A percentile compares a stretch with the other conserved stretches of the same genome.
Conservation (phyloP, 2,113 vertebrate genomes). For the Lampris megalopsis region DNA sequence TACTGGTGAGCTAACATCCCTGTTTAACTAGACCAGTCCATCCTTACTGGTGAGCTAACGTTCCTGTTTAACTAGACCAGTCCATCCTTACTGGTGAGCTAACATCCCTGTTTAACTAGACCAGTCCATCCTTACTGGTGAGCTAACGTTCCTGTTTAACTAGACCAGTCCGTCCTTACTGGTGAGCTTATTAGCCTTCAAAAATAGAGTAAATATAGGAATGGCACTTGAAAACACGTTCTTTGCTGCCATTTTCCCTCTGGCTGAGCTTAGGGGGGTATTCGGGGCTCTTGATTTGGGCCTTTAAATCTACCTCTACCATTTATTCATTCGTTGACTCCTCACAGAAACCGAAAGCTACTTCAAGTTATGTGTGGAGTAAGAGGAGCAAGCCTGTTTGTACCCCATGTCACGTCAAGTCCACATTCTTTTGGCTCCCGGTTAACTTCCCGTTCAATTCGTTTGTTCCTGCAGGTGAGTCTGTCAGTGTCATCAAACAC, state of each 20-base stretch:
- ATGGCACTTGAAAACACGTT: no score
- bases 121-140: slow-evolving; percentile 89
- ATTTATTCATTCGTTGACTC: no score
- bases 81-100: slow-evolving; percentile 85
- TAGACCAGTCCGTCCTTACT: slow-evolving; percentile 92
- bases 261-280: background rate
- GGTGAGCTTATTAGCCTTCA: slow-evolving; percentile 36
- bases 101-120: slow-evolving; percentile 57
- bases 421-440: background rate
- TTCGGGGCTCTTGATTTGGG: no score
- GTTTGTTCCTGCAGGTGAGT: slow-evolving; percentile 86
- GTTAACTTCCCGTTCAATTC: slow-evolving; percentile 7
- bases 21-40: slow-evolving; percentile 86
- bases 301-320: no score
- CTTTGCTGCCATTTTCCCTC: background rate
- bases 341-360: no score
- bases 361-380: no score
- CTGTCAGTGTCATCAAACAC: slow-evolving; percentile 96
- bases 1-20: slow-evolving; percentile 38
- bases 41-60: slow-evolving; percentile 76
- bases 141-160: no score
- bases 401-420: background rate
- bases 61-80: slow-evolving; percentile 78
- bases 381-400: no score
- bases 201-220: no score